A percentile compares a stretch with the other conserved stretches of the same genome.
Conservation (phyloP, 2,888 invertebrate species). For the Venustoraphidia nigricollis region DNA sequence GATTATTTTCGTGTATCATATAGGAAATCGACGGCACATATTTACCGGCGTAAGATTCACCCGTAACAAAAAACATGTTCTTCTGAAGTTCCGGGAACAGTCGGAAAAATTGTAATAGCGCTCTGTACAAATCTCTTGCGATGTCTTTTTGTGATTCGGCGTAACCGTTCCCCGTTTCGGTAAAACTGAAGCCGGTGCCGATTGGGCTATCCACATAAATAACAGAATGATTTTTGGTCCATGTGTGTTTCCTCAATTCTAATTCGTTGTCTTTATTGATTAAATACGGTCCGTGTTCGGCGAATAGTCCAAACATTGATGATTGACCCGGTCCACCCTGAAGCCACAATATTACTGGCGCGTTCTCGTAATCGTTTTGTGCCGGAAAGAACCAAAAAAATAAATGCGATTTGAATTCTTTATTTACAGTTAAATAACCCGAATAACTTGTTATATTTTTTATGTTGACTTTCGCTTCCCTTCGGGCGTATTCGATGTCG, state of each 20-base stretch:
- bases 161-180: constrained; percentile 34
- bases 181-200: constrained; percentile 48
- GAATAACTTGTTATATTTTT: constrained; percentile 30
- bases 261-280: constrained; percentile 25
- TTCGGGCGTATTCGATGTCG: no score
- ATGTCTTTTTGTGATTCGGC: constrained; percentile 34
- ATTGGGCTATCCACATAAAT: constrained; percentile 33
- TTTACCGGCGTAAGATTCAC: constrained; percentile 47
- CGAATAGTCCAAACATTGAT: constrained; percentile 37
- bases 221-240: constrained; percentile 41
- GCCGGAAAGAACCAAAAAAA: constrained; percentile 53
- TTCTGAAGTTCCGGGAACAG: constrained; percentile 36
- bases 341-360: constrained; percentile 38
- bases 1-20: constrained; percentile 34
- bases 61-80: constrained; percentile 41
- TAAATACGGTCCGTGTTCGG: constrained; percentile 42
- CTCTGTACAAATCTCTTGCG: constrained; percentile 30
- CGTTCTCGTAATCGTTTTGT: constrained; percentile 24
- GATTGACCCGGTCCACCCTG: constrained; percentile 42
- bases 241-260: constrained; percentile 31
- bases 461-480: no score
- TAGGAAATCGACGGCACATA: constrained; percentile 34
- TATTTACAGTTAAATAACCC: constrained; percentile 45
- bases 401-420: constrained; percentile 36
- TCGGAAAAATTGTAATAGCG: constrained; percentile 39